Conservation (phyloP, 2,797 vertebrate genomes). For the Catharus ustulatus region DNA sequence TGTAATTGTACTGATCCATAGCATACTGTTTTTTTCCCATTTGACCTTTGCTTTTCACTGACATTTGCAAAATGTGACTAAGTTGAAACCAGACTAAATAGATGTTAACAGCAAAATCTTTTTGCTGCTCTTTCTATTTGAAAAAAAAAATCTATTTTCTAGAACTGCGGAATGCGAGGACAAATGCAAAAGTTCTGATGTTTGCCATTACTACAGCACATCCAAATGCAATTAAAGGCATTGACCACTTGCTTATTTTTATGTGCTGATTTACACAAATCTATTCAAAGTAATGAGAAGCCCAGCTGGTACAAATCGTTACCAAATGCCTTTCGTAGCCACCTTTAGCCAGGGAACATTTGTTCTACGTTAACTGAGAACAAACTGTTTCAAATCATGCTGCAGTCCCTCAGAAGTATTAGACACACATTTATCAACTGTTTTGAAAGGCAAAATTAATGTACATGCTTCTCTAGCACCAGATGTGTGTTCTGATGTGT, state of each 20-base stretch:
- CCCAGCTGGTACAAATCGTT: constrained; percentile 54
- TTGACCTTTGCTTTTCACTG: constrained; percentile 64
- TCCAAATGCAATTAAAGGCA: constrained; percentile 53
- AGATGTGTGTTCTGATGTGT: constrained; percentile 59
- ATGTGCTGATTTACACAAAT: constrained; percentile 56
- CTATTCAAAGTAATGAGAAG: constrained; percentile 63
- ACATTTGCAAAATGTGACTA: constrained; percentile 62
- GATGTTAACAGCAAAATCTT: constrained; percentile 45
- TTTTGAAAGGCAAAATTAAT: constrained; percentile 50
- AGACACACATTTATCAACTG: constrained; percentile 36
- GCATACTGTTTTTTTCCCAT: constrained; percentile 16
- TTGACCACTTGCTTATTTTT: constrained; percentile 63
- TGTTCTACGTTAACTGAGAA: constrained; percentile 54
- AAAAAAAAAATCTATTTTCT: not conserved
- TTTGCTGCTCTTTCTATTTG: not conserved
- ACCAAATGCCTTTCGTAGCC: constrained; percentile 49
- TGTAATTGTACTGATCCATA: constrained; percentile 42
- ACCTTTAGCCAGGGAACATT: constrained; percentile 61
- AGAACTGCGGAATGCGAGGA: not conserved
- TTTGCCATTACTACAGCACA: not conserved
- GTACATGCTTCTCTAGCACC: constrained; percentile 44
- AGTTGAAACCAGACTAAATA: constrained; percentile 53
- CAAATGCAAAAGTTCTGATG: constrained; percentile 9
- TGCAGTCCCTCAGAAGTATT: constrained; percentile 53
- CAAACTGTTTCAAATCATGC: constrained; percentile 55